Evolutionary conservation across 2,113 vertebrate species (phyloP).

Genomic region (Gadus chalcogrammus): DNA sequence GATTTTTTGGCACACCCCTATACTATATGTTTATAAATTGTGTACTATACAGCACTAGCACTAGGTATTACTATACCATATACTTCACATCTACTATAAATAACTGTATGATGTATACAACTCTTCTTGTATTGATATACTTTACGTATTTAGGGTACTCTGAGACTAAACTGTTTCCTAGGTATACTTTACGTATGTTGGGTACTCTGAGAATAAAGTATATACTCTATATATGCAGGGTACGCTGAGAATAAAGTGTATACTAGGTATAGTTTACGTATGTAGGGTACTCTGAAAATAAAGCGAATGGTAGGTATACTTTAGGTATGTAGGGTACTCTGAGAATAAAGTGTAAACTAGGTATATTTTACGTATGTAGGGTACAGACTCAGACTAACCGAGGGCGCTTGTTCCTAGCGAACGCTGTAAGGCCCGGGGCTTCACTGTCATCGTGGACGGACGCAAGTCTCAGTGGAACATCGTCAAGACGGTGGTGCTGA

Average conservation of each 20-base stretch:
- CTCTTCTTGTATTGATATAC: background rate
- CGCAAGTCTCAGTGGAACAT: constrained; percentile 97
- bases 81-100: background rate
- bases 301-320: too few relatives aligned
- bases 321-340: too few relatives aligned
- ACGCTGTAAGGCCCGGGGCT: constrained; percentile 96
- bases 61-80: constrained; percentile 51
- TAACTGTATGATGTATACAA: background rate
- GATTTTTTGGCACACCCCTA: too few relatives aligned
- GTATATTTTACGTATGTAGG: background rate
- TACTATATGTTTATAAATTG: background rate
- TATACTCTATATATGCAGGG: too few relatives aligned
- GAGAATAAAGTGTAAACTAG: too few relatives aligned
- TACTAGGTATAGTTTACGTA: too few relatives aligned
- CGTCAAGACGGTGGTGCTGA: constrained; percentile 97
- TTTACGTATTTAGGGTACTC: background rate
- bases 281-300: too few relatives aligned
- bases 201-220: background rate
- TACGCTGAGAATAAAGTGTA: too few relatives aligned
- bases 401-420: constrained; percentile 69
- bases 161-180: too few relatives aligned
- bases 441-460: constrained; percentile 98
- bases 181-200: background rate
- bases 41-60: background rate
- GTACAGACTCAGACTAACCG: background rate